Evolutionary conservation across 1,140 invertebrate species (phyloP), one percentile per base, ranked within the genome.

Genomic region (Lasioglossum albipes): DNA sequence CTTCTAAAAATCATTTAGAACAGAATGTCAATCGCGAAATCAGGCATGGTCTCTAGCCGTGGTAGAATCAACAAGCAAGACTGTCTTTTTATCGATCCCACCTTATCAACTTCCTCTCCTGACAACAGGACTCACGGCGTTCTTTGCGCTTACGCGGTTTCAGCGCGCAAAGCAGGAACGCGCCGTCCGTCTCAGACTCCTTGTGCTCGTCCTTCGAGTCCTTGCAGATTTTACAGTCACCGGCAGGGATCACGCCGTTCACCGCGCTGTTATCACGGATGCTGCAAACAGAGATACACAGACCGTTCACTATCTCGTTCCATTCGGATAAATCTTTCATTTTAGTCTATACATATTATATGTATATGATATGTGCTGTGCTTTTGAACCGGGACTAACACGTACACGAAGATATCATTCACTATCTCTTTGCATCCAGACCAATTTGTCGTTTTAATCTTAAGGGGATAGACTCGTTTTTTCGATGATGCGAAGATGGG

Each of bases 101-200:
- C 93, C 96, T 95, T 86, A 96, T 95, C 65, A 97, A 94, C 91
- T 97, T 97, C 73, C 96, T 94, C 89, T 97, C 96, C 87, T 96
- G 95, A 22, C 93, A 95, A 81, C 93, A 92, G 57, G 94, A 95
- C 91, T 97, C 96, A 71, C 96, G 95, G 61, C 96, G 94, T 92
- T 97, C 96, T 91, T 97, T 97, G 62, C 96, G 94, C 91, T 97
- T 97, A 78, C 96, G 94, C 49, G 94, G 92, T 86, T 93, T 91
- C 86, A 94, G 84, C 68, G 89, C 87, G 81, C 87, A 87, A 85
- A 91, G 89, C 62, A 90, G 77, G 0, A 89, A 88, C 27, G 88
- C 81, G 54, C 75, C 82, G 66, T 41, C 41, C 41, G 68, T 82
- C 68, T 91, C 91, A 18, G 85, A 87, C 42, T 90, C 85, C 73